Base-by-base conservation (phyloP, 2,888 invertebrate genomes). In the Tolmerus cingulatus region DNA sequence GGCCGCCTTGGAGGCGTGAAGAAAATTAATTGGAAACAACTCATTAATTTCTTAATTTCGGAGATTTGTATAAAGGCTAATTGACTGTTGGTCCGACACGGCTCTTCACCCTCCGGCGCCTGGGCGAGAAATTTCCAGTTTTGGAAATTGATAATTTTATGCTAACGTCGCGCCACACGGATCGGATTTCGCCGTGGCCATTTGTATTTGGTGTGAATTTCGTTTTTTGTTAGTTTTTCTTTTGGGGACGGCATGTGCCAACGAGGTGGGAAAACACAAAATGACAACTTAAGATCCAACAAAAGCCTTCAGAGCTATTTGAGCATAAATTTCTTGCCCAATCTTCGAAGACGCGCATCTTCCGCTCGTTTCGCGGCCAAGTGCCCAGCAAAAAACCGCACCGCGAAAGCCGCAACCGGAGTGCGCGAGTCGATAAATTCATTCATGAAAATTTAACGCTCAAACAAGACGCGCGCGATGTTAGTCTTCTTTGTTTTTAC, bases 71-170 rank as follows among this genome's bases (percentile, higher is more conserved):
- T 51, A 81, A 51, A 55, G 81, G 16, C 81, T 81, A 55, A 81
- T 78, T 40, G 78, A 78, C 37, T 78, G 43, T 43, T 78, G 43
- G 27, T 78, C 43, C 78, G 40, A 78, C 37, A 78, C 23, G 78
- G 37, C 40, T 78, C 37, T 43, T 78, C 37, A 23, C 43, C 43
- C 78, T 40, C 43, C 23, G 37, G 23, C 40, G 43, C 77, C 40
- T 77, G n/a, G 77, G 19, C n/a, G 16, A 78, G 46, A 40, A 27
- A n/a, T 55, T 81, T 51, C 81, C 51, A 81, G 81, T 81, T 81
- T 81, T 81, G 81, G 81, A 27, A 81, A 51, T 81, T 51, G 81
- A 81, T 81, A 81, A 81, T 81, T 81, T 81, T 81, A 81, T 81
- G 81, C 81, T 81, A 81, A 81, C 81, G 51, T 51, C 81, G 34